Evolutionary conservation across 2,113 vertebrate genomes (phyloP), one percentile per base, ranked within the genome.

Genomic region (Lycaon pictus): DNA sequence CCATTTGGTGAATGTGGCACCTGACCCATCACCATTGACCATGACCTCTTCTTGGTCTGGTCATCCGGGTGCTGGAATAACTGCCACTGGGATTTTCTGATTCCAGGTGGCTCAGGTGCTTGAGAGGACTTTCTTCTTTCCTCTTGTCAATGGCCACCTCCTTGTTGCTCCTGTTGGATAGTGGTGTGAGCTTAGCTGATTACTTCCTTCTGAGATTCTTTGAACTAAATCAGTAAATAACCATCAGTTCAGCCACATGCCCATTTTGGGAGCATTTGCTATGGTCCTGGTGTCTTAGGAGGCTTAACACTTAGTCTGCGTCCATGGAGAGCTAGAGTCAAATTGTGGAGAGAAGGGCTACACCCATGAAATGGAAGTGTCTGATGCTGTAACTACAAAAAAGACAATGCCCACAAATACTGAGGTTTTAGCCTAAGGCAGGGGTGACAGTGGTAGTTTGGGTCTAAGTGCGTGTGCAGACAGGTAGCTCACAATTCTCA

Each of bases 101-200:
- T 37, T 86, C 13, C 3, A 58, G 7, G 9, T 10, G 7, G 2
- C 5, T 51, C 11, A 1, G 12, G 3, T 4, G 3, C 2, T 63
- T 71, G 8, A 67, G 35, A 37, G 29, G 65, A 20, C 32, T 93
- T 72, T 48, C 23, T 63, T 72, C 25, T 65, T 3, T 94, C 19
- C 8, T 43, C 25, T 51, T 76, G 63, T 19, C 12, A 67, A 51
- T n/a, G 58, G 12, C 56, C 19, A 20, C 51, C 1, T 7, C 37
- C 51, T 11, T 13, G 35, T 0, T 89, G 17, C 17, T 27, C 20
- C 32, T 48, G 7, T 0, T 77, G 15, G 22, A n/a, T 69, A 37
- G 19, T 2, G 8, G n/a, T 27, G 4, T 22, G 35, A 96, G 58
- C 35, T 93, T 27, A 12, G 23, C 6, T 72, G 53, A 56, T 43